Evolutionary conservation across 2,888 invertebrate genomes (phyloP), one percentile per base, ranked within the genome.

Genomic region (Caenorhabditis sp.): DNA sequence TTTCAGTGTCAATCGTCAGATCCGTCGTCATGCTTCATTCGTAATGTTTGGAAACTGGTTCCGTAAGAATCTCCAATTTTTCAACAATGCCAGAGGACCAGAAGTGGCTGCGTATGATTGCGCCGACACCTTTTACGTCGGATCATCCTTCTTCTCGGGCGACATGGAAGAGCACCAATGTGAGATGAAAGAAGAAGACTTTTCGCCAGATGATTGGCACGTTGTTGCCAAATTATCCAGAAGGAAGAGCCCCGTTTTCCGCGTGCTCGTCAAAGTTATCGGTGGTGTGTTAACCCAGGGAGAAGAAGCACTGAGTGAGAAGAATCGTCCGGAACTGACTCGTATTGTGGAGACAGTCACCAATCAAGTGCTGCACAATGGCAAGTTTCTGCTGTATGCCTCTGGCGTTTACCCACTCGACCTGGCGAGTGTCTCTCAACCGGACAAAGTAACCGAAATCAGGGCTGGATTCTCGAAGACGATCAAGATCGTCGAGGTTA

Each of bases 1-100:
- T 61, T 68, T 32, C 24, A 70, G 70, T 37, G 61, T 53, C 0
- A 70, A 70, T 24, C 61, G 70, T 11, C 70, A 70, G 26, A 11
- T 13, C 0, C 18, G 60, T 1, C 35, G 60, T 2, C 11, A 8
- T 1, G 70, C 70, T 15, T 26, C 18, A n/a, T 53, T 13, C 13
- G 4, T 53, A 1, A 26, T 70, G 11, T 70, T 70, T 24, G 0
- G 15, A 1, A 22, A 18, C 11, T 69, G 58, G 58, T 58, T 69
- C 35, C 8, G 35, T 22, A 0, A 20, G 6, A 47, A 58, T 20
- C 6, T 13, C 6, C 8, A 20, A 0, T 20, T 61, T 9, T 70
- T 70, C 40, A 61, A 51, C 1, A 32, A 47, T 1, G 24, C 1
- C 11, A 8, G 1, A 1, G 11, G 26, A 9, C 11, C 60, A 0